A percentile compares a stretch with the other conserved stretches of the same genome.
phyloP scores from a whole-genome alignment of 2,888 invertebrate genomes.

The Lacanobia oleracea region DNA sequence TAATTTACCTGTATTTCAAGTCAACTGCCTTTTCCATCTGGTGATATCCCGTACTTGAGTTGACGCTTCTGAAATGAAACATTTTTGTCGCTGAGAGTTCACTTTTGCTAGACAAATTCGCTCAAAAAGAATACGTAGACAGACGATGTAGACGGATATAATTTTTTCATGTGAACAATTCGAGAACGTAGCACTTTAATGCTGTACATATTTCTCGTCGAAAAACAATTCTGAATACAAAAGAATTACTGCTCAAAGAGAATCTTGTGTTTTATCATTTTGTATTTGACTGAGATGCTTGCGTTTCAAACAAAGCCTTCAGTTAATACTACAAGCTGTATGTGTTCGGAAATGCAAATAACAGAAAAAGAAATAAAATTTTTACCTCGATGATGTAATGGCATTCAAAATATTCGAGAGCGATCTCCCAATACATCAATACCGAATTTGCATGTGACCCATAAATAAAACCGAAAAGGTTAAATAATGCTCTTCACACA shows the following conservation, averaged over 20 bases:
- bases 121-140: conserved; percentile 22
- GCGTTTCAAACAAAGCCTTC: not conserved
- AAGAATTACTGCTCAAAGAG: conserved; percentile 24
- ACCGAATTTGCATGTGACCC: conserved; percentile 45
- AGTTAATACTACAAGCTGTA: not conserved
- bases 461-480: conserved; percentile 63
- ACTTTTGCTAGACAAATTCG: conserved; percentile 3
- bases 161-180: conserved; percentile 38
- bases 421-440: conserved; percentile 20
- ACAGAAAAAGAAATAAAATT: not conserved
- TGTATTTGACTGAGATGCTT: conserved; percentile 11
- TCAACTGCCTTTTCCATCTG: not conserved
- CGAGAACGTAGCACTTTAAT: conserved; percentile 15
- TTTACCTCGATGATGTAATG: not conserved
- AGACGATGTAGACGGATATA: conserved; percentile 12
- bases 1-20: not conserved
- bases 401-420: not conserved
- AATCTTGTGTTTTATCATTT: conserved; percentile 12
- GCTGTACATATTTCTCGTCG: conserved; percentile 24
- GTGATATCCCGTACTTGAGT: not conserved
- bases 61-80: not conserved
- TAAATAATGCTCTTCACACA: conserved; percentile 64
- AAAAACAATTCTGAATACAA: conserved; percentile 22
- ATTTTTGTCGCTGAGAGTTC: not conserved
- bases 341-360: not conserved